Evolutionary conservation across 2,113 vertebrate species (phyloP).

Genomic region (Mandrillus leucophaeus): DNA sequence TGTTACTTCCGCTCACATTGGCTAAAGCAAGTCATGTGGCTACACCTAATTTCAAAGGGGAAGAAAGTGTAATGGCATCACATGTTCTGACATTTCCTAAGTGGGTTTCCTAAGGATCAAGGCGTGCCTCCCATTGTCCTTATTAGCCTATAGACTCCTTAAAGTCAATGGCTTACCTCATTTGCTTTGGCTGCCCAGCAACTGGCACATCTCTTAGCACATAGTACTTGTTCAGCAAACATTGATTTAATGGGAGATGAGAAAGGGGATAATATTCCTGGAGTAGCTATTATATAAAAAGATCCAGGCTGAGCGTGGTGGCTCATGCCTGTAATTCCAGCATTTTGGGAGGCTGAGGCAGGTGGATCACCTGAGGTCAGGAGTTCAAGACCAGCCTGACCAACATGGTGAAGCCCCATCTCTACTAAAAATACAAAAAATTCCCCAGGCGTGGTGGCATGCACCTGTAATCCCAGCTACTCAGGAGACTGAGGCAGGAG

Average conservation of each 20-base stretch:
- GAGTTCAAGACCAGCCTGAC: too few species aligned
- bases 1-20: neutral
- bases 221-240: neutral
- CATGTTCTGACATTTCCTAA: too few species aligned
- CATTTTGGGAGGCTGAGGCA: too few species aligned
- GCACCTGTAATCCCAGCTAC: too few species aligned
- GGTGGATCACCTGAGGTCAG: too few species aligned
- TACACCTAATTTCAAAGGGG: neutral
- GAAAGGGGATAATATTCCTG: neutral
- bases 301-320: neutral
- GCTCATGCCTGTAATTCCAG: too few species aligned
- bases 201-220: neutral
- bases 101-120: neutral
- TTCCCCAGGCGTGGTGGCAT: too few species aligned
- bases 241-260: slow-evolving; percentile 25
- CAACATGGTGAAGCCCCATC: too few species aligned
- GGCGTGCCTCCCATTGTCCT: neutral
- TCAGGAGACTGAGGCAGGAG: too few species aligned
- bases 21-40: neutral
- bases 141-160: neutral
- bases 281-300: neutral
- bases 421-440: too few species aligned
- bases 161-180: neutral
- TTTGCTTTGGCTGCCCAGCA: neutral
- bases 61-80: neutral